Evolutionary conservation across 1,140 invertebrate genomes (phyloP).

Genomic region (Hylaeus anthracinus): DNA sequence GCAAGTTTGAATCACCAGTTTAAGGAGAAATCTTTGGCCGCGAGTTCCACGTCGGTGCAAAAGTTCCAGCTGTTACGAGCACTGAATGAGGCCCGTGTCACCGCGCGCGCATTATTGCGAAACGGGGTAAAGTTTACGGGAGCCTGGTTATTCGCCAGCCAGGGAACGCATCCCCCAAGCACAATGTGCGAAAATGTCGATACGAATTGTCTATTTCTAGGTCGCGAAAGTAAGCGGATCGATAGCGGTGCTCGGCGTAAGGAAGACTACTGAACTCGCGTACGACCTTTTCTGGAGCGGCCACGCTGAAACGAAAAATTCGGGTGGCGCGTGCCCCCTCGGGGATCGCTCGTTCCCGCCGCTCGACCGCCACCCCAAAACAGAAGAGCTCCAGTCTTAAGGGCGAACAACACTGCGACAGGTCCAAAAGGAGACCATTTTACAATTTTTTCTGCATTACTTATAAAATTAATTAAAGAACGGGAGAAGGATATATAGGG

Average conservation of each 20-base stretch:
- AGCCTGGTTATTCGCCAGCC: background rate
- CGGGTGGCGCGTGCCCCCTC: background rate
- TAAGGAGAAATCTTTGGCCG: no score
- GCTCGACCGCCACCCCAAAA: constrained; percentile 19
- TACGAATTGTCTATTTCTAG: constrained; percentile 42
- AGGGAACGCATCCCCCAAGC: background rate
- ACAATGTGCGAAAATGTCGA: constrained; percentile 46
- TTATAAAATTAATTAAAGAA: no score
- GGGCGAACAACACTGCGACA: no score
- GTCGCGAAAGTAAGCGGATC: constrained; percentile 43
- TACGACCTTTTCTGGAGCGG: background rate
- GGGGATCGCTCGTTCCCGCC: background rate
- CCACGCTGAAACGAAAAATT: no score
- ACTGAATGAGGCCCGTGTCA: background rate
- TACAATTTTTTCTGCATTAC: no score
- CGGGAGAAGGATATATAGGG: no score
- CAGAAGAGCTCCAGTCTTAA: no score
- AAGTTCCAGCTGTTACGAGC: background rate
- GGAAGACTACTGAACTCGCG: constrained; percentile 1
- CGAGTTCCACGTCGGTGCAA: no score
- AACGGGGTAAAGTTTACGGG: constrained; percentile 17
- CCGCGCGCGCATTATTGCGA: background rate
- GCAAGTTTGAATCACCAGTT: background rate
- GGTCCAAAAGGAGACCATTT: no score
- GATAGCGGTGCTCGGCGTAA: constrained; percentile 5